Evolutionary conservation across 2,888 invertebrate species (phyloP), one percentile per base, ranked within the genome.

Genomic region (Beris morrisii): DNA sequence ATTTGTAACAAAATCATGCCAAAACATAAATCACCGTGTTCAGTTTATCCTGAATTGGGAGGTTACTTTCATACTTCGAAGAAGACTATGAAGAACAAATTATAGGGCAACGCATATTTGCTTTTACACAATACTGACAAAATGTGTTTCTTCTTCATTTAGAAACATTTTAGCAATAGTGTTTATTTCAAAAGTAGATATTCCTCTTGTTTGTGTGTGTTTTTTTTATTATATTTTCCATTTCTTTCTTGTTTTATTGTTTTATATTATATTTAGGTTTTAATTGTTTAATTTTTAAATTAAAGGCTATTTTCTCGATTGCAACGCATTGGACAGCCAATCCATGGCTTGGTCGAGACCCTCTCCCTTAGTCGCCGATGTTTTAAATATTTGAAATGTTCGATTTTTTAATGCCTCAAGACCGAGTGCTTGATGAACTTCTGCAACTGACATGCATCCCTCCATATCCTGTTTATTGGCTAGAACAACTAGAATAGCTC

Each of bases 391-490:
- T 76, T 81, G 79, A 86, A 99, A 98, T 77, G 97, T 97, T 77
- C 98, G 87, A 83, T 95, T 96, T 81, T 97, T 95, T 65, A 99
- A 85, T 12, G 93, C 92, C 74, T 97, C 95, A 74, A 99, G 84
- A 12, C 98, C 98, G 54, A 99, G 83, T 1, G 97, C 95, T 81
- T 95, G 95, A 79, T 98, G 97, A 15, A 98, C 93, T 81, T 99
- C 99, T 0, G 97, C 93, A 1, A 97, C 93, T 30, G 93, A 93
- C 85, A 99, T 89, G 77, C 97, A 97, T 9, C 97, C 97, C 46
- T 96, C 92, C 88, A 99, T 95, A 78, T 99, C 99, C 82, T 99
- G 99, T 84, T 99, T 99, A 82, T 99, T 99, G 57, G 99, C 99
- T 77, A 99, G 83, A 54, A 99, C 97, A 64, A 98, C 95, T 69